Evolutionary conservation across 2,113 vertebrate species (phyloP).

Genomic region (Sakesphorus luctuosus): DNA sequence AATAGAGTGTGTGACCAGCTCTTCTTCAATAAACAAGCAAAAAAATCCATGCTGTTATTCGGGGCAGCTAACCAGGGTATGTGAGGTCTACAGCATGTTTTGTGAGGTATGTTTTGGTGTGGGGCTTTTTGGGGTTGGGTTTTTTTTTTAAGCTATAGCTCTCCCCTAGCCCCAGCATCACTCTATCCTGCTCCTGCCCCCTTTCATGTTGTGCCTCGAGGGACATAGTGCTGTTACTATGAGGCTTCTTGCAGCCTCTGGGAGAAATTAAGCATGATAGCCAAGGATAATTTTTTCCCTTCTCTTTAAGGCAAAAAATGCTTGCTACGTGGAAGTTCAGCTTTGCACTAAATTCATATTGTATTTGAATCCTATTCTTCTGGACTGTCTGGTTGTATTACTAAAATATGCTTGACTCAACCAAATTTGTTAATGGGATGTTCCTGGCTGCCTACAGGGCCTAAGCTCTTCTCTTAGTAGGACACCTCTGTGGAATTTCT

Average conservation of each 20-base stretch:
- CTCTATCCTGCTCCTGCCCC: neutral
- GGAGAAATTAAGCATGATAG: neutral
- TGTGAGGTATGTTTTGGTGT: neutral
- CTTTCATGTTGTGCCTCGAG: neutral
- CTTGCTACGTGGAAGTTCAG: neutral
- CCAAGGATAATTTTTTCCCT: neutral
- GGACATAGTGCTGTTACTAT: neutral
- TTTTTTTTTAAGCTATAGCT: neutral
- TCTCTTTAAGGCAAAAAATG: neutral
- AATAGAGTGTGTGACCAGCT: neutral
- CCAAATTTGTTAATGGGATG: neutral
- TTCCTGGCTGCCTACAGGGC: neutral
- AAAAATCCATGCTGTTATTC: neutral
- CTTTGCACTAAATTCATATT: neutral
- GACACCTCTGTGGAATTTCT: neutral
- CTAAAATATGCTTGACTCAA: neutral
- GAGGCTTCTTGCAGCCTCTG: neutral
- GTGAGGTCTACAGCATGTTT: neutral
- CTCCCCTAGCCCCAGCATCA: neutral
- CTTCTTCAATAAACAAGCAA: neutral
- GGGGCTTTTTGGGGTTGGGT: neutral
- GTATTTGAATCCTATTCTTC: neutral
- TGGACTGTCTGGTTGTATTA: neutral
- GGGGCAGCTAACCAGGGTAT: neutral
- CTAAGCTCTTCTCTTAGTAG: neutral